Base-by-base conservation (phyloP, 1,140 invertebrate genomes). In the Drosophila tani region DNA sequence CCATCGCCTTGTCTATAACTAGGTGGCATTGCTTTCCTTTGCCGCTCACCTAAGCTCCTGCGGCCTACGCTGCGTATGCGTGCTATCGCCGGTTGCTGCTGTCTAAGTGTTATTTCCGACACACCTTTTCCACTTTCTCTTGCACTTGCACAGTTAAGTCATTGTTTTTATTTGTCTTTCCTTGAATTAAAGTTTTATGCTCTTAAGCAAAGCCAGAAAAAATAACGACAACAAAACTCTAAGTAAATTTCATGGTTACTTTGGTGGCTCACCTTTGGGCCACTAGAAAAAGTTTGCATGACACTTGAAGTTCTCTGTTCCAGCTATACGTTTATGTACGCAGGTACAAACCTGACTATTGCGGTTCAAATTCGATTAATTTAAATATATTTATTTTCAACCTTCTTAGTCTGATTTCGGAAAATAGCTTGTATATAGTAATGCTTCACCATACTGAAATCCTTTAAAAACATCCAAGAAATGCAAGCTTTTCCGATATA, bases 171-270 rank as follows among this genome's bases (percentile, higher is more conserved):
- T 81, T 85, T 85, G 75, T 58, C 50, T 70, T 69, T 66, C 58
- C 49, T 68, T 50, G 75, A 75, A 81, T 76, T 85, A 58, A 81
- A 85, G 75, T 85, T 74, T 64, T 57, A 69, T 67, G 63, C 41
- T 51, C 45, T 50, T 53, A 29, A 62, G 14, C 35, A 50, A 40
- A 70, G 55, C 49, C 58, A 53, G 38, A 32, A n/a, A 56, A 45
- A 53, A 60, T 11, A 58, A 53, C 6, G 11, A 3, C 17, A 45
- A 53, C 59, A 60, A 58, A 65, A 80, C 53, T 77, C 40, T 65
- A 75, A 75, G 82, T 85, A 68, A 64, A 85, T 81, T 85, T 85
- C 58, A 85, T 81, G 82, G 78, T 85, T 85, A 75, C 75, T 79
- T 81, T 71, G 70, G 74, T 71, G 57, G 40, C 79, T 66, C 45